phyloP scores from a whole-genome alignment of 2,113 vertebrate species.

The Rhineura floridana region DNA sequence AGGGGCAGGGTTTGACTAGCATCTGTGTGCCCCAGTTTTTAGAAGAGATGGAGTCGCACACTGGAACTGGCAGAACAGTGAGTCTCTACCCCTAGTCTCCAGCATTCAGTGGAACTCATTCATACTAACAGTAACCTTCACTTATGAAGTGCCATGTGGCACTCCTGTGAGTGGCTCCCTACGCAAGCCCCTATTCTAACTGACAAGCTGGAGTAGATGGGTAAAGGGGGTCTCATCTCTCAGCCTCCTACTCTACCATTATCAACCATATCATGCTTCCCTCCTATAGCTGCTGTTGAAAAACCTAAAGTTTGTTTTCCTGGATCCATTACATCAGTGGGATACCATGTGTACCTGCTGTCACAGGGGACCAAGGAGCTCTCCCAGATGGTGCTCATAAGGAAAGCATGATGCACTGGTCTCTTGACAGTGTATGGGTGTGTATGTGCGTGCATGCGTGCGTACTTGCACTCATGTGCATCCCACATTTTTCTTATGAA shows the following conservation, averaged over 20 bases:
- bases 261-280: background rate
- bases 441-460: too few species aligned
- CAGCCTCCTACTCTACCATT: background rate
- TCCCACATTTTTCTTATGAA: background rate
- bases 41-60: too few species aligned
- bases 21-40: too few species aligned
- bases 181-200: too few species aligned
- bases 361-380: too few species aligned
- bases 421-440: background rate
- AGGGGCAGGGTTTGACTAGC: too few species aligned
- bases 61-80: too few species aligned
- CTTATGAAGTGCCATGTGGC: too few species aligned
- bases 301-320: background rate
- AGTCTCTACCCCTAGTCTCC: too few species aligned
- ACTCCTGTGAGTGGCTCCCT: background rate
- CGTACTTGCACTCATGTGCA: background rate
- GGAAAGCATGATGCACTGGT: background rate
- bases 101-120: background rate
- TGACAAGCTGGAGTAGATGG: too few species aligned
- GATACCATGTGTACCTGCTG: background rate
- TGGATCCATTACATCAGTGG: too few species aligned
- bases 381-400: background rate
- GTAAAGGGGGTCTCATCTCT: too few species aligned
- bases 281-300: background rate
- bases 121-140: background rate